Evolutionary conservation across 2,113 vertebrate species (phyloP).

Genomic region (Hemibagrus wyckioides): DNA sequence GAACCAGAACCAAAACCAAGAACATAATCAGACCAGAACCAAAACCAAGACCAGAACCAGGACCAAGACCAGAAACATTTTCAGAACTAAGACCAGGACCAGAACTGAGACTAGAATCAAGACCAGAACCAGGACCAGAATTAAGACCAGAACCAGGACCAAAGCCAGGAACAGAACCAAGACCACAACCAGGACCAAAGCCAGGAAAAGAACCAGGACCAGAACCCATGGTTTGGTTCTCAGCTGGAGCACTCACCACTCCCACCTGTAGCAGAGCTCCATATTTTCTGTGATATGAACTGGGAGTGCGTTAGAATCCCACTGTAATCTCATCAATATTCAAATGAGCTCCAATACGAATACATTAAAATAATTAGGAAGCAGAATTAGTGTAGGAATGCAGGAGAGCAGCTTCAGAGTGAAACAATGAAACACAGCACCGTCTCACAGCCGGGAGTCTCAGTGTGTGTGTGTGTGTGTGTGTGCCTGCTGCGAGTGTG

Average conservation of each 20-base stretch:
- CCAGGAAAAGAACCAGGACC: neutral
- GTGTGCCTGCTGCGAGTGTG: constrained; percentile 37
- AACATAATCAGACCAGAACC: neutral
- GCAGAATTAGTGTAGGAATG: constrained; percentile 7
- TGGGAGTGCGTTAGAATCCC: neutral
- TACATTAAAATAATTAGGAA: neutral
- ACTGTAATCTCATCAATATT: constrained; percentile 9
- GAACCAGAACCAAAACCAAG: neutral
- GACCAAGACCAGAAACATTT: neutral
- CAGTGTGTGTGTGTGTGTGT: neutral
- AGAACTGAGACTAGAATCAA: too few relatives aligned
- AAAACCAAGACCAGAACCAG: too few relatives aligned
- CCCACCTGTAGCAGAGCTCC: neutral
- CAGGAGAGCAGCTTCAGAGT: neutral
- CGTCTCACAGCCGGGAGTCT: constrained; percentile 9
- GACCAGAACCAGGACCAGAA: neutral
- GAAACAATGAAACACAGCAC: neutral
- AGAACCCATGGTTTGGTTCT: neutral
- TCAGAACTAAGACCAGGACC: too few relatives aligned
- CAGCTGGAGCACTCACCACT: neutral
- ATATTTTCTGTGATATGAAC: neutral
- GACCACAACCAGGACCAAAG: neutral
- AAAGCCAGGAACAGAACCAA: neutral
- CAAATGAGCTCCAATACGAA: neutral
- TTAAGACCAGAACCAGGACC: neutral